Evolutionary conservation across 2,888 invertebrate species (phyloP), one percentile per base, ranked within the genome.

Genomic region (Syritta pipiens): DNA sequence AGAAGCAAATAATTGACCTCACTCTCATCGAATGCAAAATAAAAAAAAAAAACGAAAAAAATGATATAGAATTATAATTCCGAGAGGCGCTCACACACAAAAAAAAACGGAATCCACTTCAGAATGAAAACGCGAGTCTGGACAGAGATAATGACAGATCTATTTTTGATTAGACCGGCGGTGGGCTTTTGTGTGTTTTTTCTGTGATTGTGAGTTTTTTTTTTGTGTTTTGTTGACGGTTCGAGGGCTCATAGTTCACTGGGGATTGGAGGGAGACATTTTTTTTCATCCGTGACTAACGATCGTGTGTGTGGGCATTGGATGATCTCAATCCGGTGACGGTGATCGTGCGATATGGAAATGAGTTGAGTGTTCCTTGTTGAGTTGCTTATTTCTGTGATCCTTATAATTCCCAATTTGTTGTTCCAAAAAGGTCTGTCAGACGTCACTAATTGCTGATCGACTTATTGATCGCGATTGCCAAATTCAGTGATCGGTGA

Each of bases 1-100:
- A 19, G 9, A 68, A 51, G 57, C 40, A 37, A 46, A 49, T 74
- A 62, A 79, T 79, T 79, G 67, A 79, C 79, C 72, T 67, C 40
- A 46, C 51, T 28, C 26, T 60, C 28, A 40, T 44, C 14, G 57
- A 72, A 48, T 51, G 48, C 17, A 37, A 7, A 9, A 37, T 17
- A 37, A 40, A 28, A 51, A 22, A 51, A 55, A 55, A 57, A 37
- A 37, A 60, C 30, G 42, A 60, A 51, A 17, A 10, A 35, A 48
- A 57, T 40, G 19, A 51, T 69, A 42, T 49, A 40, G 19, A 57
- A 55, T 46, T 53, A 67, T 55, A 32, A 79, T 67, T 79, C 65
- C 22, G 19, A 37, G 32, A 30, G 22, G 60, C 22, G 37, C n/a
- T n/a, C n/a, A 28, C n/a, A 51, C 4, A 44, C 19, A 12, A 57